These are phyloP conservation scores for Prionace glauca DNA, from an alignment of 2,797 vertebrate species.

Conservation along the genomic window DNA sequence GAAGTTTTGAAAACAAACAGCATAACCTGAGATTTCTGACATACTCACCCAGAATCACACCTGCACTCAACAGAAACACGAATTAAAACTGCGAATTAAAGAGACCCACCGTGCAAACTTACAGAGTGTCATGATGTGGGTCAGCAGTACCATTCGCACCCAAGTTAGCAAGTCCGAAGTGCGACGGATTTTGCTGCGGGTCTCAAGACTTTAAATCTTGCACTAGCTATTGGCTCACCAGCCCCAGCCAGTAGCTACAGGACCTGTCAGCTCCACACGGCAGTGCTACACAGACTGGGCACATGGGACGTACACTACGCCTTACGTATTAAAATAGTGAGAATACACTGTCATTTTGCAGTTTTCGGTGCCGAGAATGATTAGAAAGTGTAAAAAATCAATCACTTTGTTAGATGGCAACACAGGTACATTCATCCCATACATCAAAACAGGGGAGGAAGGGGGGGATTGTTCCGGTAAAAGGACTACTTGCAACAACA, in stretches of 20 bases:
- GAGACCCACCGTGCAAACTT: background rate
- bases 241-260: slow-evolving; percentile 30
- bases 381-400: background rate
- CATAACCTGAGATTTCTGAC: background rate
- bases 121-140: background rate
- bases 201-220: background rate
- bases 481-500: slow-evolving; percentile 14
- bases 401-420: background rate
- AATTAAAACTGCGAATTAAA: background rate
- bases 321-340: slow-evolving; percentile 27
- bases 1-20: background rate
- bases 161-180: background rate
- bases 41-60: background rate
- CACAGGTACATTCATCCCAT: background rate
- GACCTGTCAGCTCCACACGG: slow-evolving; percentile 30
- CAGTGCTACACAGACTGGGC: slow-evolving; percentile 32
- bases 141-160: too few relatives aligned
- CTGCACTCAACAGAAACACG: background rate
- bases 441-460: slow-evolving; percentile 4
- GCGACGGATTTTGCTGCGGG: background rate
- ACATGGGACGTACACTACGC: slow-evolving; percentile 34
- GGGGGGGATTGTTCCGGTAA: background rate
- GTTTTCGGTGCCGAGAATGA: background rate
- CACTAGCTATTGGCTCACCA: background rate
- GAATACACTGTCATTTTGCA: background rate